These are phyloP conservation scores for Cheilosia variabilis DNA, from an alignment of 2,888 invertebrate genomes.

Conservation along the genomic window DNA sequence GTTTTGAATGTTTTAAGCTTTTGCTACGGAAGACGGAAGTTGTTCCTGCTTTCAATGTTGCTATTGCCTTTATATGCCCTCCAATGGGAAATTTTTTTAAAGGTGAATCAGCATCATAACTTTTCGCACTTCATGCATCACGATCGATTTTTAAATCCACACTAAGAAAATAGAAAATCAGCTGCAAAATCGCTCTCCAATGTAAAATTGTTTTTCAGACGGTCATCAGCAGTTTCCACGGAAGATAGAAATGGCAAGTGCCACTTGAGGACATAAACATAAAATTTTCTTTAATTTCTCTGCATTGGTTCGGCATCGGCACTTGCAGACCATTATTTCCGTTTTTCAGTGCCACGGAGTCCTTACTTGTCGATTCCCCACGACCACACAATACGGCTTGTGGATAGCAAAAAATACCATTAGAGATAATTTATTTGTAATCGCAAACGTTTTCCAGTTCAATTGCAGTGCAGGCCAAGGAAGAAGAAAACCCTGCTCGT, in stretches of 20 bases:
- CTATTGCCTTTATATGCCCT: too few relatives aligned
- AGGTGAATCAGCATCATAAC: too few relatives aligned
- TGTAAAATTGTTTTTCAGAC: constrained; percentile 46
- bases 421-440: constrained; percentile 84
- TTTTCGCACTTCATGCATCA: too few relatives aligned
- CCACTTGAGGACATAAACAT: constrained; percentile 70
- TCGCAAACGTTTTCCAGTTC: constrained; percentile 80
- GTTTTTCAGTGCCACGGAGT: constrained; percentile 72
- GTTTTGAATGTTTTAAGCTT: too few relatives aligned
- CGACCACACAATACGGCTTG: constrained; percentile 37
- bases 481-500: constrained; percentile 11
- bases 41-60: too few relatives aligned
- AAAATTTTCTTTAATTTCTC: constrained; percentile 72
- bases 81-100: too few relatives aligned
- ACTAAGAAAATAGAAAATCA: too few relatives aligned
- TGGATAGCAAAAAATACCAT: constrained; percentile 78
- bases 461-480: constrained; percentile 67
- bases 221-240: constrained; percentile 55
- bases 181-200: neutral
- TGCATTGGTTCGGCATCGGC: constrained; percentile 37
- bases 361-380: constrained; percentile 63
- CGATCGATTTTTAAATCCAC: too few relatives aligned
- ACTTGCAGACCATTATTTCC: constrained; percentile 70
- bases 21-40: too few relatives aligned
- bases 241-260: constrained; percentile 70